Evolutionary conservation across 1,140 invertebrate species (phyloP).

Genomic region (Cyclina sinensis): DNA sequence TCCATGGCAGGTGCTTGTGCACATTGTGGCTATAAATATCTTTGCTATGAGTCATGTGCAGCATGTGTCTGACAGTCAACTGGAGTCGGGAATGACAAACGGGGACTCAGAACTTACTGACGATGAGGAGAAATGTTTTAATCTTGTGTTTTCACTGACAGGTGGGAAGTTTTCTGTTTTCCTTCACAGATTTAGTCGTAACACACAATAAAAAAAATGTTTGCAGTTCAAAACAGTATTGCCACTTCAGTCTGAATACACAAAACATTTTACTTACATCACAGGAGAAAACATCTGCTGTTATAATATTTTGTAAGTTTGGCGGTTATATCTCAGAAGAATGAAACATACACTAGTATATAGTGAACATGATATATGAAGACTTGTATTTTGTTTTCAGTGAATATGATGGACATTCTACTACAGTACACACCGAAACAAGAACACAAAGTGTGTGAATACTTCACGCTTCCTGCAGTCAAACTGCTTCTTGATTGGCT

Average conservation of each 20-base stretch:
- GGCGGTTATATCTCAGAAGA: too few relatives aligned
- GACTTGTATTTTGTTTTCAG: conserved; percentile 69
- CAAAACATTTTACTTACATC: too few relatives aligned
- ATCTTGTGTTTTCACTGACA: conserved; percentile 90
- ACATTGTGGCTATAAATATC: conserved; percentile 92
- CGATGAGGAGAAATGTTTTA: conserved; percentile 86
- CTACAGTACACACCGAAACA: conserved; percentile 89
- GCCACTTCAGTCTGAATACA: too few relatives aligned
- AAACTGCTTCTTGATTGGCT: conserved; percentile 93
- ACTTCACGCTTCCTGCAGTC: conserved; percentile 91
- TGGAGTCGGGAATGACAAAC: conserved; percentile 54
- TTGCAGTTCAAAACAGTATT: too few relatives aligned
- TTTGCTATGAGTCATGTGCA: conserved; percentile 90
- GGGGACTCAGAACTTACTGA: conserved; percentile 74
- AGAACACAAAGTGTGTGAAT: conserved; percentile 89
- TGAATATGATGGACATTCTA: conserved; percentile 90
- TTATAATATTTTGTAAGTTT: too few relatives aligned
- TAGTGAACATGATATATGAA: too few relatives aligned
- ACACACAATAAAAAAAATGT: not conserved
- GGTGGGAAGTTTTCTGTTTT: conserved; percentile 87
- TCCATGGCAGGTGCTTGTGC: conserved; percentile 90
- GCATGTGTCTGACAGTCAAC: conserved; percentile 62
- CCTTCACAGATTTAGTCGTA: not conserved
- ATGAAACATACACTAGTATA: too few relatives aligned
- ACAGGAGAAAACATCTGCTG: too few relatives aligned